These are phyloP conservation scores for Saimiri boliviensis DNA, from an alignment of 2,113 vertebrate species.

Conservation along the genomic window DNA sequence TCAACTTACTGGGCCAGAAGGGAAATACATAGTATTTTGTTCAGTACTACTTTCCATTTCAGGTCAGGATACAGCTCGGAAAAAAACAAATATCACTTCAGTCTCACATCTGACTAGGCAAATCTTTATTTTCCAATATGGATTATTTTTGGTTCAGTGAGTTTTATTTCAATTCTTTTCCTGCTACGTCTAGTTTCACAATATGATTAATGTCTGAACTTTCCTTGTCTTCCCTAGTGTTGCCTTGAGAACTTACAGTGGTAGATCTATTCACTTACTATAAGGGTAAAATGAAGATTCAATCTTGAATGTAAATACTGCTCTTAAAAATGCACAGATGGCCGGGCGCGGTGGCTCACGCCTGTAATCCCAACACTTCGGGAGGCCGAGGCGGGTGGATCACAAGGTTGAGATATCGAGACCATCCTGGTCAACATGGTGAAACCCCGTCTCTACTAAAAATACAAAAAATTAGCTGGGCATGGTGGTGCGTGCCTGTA, in stretches of 20 bases:
- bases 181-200: conserved; percentile 25
- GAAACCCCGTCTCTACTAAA: no score
- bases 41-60: not conserved
- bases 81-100: conserved; percentile 54
- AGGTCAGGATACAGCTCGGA: not conserved
- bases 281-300: not conserved
- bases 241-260: not conserved
- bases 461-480: no score
- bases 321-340: not conserved
- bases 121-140: conserved; percentile 35
- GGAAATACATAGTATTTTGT: not conserved
- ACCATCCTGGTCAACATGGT: no score
- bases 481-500: no score
- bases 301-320: not conserved
- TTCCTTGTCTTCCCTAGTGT: not conserved
- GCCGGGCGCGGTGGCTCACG: fast-evolving
- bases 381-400: no score
- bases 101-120: conserved; percentile 36
- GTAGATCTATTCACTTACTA: not conserved
- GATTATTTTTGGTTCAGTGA: conserved; percentile 50
- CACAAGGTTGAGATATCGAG: no score
- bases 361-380: no score
- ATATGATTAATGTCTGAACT: conserved; percentile 39
- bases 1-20: not conserved
- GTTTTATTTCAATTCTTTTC: conserved; percentile 47